Evolutionary conservation across 1,140 invertebrate genomes (phyloP).

Genomic region (Apis cerana): DNA sequence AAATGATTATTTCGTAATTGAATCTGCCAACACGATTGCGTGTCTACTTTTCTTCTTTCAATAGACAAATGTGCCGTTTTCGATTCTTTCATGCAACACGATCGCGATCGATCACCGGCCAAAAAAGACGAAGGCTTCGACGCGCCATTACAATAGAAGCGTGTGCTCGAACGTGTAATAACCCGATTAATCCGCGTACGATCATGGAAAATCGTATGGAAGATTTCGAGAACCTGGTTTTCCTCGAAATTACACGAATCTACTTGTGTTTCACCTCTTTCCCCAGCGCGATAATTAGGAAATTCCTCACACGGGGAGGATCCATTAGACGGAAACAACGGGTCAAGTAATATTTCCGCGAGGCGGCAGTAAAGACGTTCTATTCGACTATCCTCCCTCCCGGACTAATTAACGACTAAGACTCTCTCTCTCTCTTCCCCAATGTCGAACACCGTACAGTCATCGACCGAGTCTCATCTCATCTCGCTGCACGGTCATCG

Average conservation of each 20-base stretch:
- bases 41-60: conserved; percentile 20
- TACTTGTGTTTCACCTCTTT: neutral
- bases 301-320: conserved; percentile 36
- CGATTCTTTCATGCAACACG: conserved; percentile 38
- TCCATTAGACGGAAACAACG: conserved; percentile 37
- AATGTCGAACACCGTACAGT: neutral
- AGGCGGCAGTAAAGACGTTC: conserved; percentile 16
- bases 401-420: conserved; percentile 52
- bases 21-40: neutral
- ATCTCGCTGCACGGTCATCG: conserved; percentile 37
- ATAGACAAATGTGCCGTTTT: conserved; percentile 33
- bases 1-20: conserved; percentile 27
- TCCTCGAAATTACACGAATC: neutral
- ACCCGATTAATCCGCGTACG: no score
- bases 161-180: conserved; percentile 32
- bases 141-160: neutral
- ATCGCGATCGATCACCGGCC: conserved; percentile 48
- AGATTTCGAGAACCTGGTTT: no score
- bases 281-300: conserved; percentile 31
- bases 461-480: conserved; percentile 6
- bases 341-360: conserved; percentile 24
- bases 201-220: no score
- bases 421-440: no score
- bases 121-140: conserved; percentile 51
- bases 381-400: neutral